phyloP scores from a whole-genome alignment of 2,113 vertebrate genomes.

The Trichechus manatus region DNA sequence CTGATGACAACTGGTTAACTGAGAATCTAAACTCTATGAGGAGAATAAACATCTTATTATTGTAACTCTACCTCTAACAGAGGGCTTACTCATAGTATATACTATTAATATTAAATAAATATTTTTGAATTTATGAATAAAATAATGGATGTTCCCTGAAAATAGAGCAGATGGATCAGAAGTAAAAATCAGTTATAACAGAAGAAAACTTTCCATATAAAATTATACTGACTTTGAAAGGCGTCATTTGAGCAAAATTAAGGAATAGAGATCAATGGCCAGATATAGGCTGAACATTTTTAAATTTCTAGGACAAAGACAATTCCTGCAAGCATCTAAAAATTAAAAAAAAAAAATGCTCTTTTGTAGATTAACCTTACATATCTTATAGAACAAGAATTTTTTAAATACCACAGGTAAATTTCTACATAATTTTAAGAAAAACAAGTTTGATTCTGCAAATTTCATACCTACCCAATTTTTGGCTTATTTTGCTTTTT shows the following conservation, averaged over 20 bases:
- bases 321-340: neutral
- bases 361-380: neutral
- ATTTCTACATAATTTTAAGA: constrained; percentile 26
- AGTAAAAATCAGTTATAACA: constrained; percentile 45
- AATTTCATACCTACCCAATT: neutral
- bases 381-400: neutral
- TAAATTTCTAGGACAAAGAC: constrained; percentile 21
- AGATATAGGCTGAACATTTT: neutral
- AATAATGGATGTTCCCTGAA: neutral
- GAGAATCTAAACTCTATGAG: neutral
- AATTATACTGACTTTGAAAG: neutral
- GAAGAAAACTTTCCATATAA: neutral
- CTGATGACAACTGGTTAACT: neutral
- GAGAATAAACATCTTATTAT: neutral
- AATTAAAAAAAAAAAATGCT: neutral
- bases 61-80: neutral
- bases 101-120: neutral
- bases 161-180: neutral
- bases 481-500: neutral
- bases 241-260: constrained; percentile 21
- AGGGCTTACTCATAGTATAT: neutral
- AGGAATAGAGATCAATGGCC: neutral
- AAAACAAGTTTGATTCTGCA: constrained; percentile 37
- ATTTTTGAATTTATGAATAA: constrained; percentile 47
- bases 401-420: neutral